These are phyloP conservation scores for Apomyelois bistriatella DNA, from an alignment of 2,888 invertebrate species.

Conservation along the genomic window DNA sequence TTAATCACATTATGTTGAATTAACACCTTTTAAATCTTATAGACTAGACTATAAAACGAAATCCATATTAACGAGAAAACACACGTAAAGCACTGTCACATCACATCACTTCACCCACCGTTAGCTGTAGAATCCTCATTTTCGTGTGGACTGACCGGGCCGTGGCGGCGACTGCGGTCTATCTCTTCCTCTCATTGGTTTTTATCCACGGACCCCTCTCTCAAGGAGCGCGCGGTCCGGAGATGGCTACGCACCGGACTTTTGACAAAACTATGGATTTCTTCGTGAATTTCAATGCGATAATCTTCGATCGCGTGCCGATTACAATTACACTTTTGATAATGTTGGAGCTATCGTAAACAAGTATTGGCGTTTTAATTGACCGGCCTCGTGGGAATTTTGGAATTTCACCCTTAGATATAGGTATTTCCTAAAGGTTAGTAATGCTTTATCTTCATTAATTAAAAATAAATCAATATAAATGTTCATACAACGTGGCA, in stretches of 20 bases:
- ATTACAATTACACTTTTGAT: too few species aligned
- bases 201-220: slow-evolving; percentile 64
- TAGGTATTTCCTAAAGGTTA: too few species aligned
- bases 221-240: neutral
- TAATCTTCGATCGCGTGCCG: neutral
- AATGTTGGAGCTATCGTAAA: too few species aligned
- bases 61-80: neutral
- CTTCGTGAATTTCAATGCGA: neutral
- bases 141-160: slow-evolving; percentile 37
- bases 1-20: too few species aligned
- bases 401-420: too few species aligned
- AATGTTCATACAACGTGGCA: too few species aligned
- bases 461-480: too few species aligned
- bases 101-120: slow-evolving; percentile 50
- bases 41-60: too few species aligned
- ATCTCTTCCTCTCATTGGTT: slow-evolving; percentile 35
- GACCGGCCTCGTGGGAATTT: too few species aligned
- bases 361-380: too few species aligned
- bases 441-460: too few species aligned
- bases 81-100: slow-evolving; percentile 16
- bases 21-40: too few species aligned
- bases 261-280: slow-evolving; percentile 5
- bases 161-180: slow-evolving; percentile 55
- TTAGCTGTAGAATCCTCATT: slow-evolving; percentile 66
- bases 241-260: neutral